Evolutionary conservation across 1,140 invertebrate genomes (phyloP), one percentile per base, ranked within the genome.

Genomic region (Scylla paramamosain): DNA sequence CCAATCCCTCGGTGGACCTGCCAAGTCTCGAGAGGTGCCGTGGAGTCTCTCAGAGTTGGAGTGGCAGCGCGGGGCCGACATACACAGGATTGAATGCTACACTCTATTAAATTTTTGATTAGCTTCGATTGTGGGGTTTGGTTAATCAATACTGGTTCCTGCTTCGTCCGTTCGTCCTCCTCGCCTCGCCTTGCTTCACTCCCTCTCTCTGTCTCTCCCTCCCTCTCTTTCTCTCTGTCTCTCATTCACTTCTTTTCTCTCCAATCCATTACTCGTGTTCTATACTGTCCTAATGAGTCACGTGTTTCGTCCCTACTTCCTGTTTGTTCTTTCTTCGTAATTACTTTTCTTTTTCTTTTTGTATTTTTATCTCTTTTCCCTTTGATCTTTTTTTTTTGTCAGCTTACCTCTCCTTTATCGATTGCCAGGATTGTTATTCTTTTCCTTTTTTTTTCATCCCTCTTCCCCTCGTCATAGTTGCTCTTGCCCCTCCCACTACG

Each of bases 121-220:
- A 77, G 67, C 67, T 77, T 77, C 67, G 67, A 77, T 77, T 77
- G 67, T 77, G 67, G 67, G 67, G 67, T 77, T 77, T 77, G 67
- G 67, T 25, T 0, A 77, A 77, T 77, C 67, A n/a, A 77, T 77
- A 77, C 67, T 20, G n/a, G 67, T 77, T 77, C 48, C 88, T 29
- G 45, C 46, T 31, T 39, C 4, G 86, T 0, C 86, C 31, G n/a
- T 88, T 88, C 25, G 39, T 39, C 39, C 46, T 39, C 46, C 12
- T 8, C 0, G 46, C 12, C 48, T 16, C 39, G 16, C 31, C 48
- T 48, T 90, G n/a, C n/a, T 28, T 48, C 88, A 45, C 88, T 10
- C 45, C 39, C 12, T 25, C 88, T 39, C 8, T 25, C 48, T 20
- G 39, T 90, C 39, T 12, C 88, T 20, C 16, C 20, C 88, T 0